Conservation (phyloP, 2,113 vertebrate genomes). For the Poeciliopsis turrubarensis region DNA sequence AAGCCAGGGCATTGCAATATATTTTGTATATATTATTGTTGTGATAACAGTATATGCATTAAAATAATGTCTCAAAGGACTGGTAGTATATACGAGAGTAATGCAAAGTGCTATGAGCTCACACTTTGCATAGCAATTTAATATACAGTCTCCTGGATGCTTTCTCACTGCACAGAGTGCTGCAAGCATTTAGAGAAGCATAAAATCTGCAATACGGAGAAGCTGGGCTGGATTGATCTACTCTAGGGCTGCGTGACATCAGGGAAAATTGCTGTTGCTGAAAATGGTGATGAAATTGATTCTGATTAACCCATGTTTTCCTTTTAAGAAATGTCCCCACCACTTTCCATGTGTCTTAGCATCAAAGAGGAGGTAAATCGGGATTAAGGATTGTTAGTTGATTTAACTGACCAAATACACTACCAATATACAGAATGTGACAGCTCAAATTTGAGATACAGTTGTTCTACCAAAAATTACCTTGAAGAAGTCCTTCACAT, state of each 20-base stretch:
- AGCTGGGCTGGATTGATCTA: neutral
- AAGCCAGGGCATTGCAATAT: too few species aligned
- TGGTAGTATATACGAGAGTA: neutral
- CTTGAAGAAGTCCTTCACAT: neutral
- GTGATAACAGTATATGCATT: neutral
- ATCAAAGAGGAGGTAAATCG: neutral
- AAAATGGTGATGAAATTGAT: neutral
- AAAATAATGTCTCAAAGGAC: neutral
- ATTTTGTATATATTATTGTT: too few species aligned
- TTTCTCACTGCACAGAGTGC: neutral
- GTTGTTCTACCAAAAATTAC: neutral
- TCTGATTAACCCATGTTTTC: neutral
- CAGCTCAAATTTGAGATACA: neutral
- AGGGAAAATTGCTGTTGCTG: neutral
- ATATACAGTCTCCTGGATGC: too few species aligned
- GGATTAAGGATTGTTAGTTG: neutral
- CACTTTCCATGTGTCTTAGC: neutral
- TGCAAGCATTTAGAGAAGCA: neutral
- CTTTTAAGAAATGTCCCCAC: neutral
- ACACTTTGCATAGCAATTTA: neutral
- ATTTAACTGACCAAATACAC: neutral
- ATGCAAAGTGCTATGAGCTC: neutral
- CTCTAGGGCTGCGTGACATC: neutral
- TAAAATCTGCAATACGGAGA: neutral
- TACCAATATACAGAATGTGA: neutral